A percentile compares a stretch with the other conserved stretches of the same genome.
Conservation (phyloP, 2,113 vertebrate species). For the Tragelaphus imberbis region DNA sequence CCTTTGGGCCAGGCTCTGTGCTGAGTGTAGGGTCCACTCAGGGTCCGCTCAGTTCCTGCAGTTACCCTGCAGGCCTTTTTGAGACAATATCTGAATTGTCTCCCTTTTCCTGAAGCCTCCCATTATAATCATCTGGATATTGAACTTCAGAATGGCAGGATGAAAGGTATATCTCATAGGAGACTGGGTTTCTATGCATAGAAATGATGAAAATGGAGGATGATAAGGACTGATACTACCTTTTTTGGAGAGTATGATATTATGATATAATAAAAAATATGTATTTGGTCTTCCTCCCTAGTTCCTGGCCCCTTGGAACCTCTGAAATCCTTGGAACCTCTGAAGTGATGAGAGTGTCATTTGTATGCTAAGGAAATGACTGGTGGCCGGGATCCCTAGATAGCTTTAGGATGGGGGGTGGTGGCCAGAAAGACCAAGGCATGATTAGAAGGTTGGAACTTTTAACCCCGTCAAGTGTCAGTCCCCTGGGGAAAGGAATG, state of each 20-base stretch:
- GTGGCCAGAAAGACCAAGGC: not conserved
- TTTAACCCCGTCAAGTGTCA: not conserved
- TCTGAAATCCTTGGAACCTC: not conserved
- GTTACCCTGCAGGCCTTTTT: not conserved
- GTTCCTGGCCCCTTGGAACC: not conserved
- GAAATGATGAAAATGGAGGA: not conserved
- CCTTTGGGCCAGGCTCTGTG: not conserved
- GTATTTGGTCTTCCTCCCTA: not conserved
- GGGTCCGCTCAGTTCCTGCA: not conserved
- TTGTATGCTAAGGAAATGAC: not conserved
- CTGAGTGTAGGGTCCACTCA: not conserved
- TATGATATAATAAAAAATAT: not conserved
- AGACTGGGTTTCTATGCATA: not conserved
- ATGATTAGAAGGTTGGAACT: not conserved
- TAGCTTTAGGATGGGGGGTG: not conserved
- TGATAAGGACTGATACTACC: not conserved
- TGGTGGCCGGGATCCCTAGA: not conserved
- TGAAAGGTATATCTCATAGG: not conserved
- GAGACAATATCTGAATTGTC: not conserved
- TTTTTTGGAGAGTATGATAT: not conserved
- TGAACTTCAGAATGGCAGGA: not conserved
- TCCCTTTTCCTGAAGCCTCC: not conserved
- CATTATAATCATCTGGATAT: not conserved
- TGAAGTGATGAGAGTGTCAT: not conserved
- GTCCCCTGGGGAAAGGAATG: not conserved